Evolutionary conservation across 2,113 vertebrate species (phyloP).

Genomic region (Kobus ellipsiprymnus): DNA sequence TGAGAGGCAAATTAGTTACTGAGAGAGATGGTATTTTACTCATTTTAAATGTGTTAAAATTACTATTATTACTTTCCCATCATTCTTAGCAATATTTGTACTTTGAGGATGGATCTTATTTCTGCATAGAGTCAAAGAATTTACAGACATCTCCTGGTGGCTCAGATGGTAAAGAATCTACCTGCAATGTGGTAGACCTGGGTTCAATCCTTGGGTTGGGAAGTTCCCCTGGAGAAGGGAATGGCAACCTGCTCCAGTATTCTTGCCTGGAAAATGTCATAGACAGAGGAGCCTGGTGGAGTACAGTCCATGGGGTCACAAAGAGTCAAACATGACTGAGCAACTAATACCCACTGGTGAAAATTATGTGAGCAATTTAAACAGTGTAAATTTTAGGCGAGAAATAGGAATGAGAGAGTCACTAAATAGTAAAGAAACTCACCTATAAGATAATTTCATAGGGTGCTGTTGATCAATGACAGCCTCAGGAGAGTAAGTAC

Average conservation of each 20-base stretch:
- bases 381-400: not conserved
- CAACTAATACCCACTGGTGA: not conserved
- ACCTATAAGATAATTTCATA: not conserved
- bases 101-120: not conserved
- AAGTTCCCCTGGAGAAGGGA: not conserved
- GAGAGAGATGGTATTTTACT: not conserved
- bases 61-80: not conserved
- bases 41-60: not conserved
- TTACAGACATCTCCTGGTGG: not conserved
- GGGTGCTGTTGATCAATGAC: not conserved
- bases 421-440: not conserved
- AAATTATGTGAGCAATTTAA: not conserved
- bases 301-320: not conserved
- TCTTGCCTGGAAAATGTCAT: not conserved
- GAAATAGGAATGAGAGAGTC: not conserved
- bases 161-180: not conserved
- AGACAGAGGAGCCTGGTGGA: not conserved
- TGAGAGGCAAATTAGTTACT: not conserved
- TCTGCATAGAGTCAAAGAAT: not conserved
- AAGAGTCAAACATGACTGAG: not conserved
- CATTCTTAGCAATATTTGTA: not conserved
- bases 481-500: not conserved
- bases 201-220: not conserved
- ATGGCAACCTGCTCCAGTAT: not conserved
- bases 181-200: not conserved